Evolutionary conservation across 2,888 invertebrate species (phyloP).

Genomic region (Heteromurus nitidus): DNA sequence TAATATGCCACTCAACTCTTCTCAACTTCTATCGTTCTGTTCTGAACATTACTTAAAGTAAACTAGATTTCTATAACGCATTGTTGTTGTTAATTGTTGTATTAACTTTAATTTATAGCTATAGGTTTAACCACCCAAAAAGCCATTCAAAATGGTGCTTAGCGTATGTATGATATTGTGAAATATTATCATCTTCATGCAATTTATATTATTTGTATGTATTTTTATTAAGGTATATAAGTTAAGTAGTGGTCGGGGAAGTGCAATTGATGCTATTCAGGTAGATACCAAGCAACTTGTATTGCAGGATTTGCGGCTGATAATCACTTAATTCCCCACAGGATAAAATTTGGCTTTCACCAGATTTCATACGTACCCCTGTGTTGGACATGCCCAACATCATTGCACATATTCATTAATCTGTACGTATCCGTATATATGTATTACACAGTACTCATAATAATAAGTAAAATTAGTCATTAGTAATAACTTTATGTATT

Average conservation of each 20-base stretch:
- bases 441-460: too few species aligned
- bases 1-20: too few species aligned
- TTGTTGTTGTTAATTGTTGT: not conserved
- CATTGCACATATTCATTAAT: too few species aligned
- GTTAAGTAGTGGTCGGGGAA: constrained; percentile 27
- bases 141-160: constrained; percentile 49
- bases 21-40: too few species aligned
- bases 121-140: not conserved
- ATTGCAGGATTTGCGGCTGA: not conserved
- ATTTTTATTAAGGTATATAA: not conserved
- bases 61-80: too few species aligned
- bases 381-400: too few species aligned
- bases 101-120: not conserved
- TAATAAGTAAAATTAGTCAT: not conserved
- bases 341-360: not conserved
- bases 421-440: too few species aligned
- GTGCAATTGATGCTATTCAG: constrained; percentile 25
- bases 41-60: too few species aligned
- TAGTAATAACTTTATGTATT: not conserved
- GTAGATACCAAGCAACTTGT: not conserved
- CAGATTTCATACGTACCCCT: constrained; percentile 9
- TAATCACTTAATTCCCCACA: constrained; percentile 6
- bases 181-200: constrained; percentile 8
- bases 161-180: constrained; percentile 32
- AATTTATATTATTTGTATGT: constrained; percentile 27